Evolutionary conservation across 2,113 vertebrate species (phyloP).

Genomic region (rat (Rattus norvegicus)): DNA sequence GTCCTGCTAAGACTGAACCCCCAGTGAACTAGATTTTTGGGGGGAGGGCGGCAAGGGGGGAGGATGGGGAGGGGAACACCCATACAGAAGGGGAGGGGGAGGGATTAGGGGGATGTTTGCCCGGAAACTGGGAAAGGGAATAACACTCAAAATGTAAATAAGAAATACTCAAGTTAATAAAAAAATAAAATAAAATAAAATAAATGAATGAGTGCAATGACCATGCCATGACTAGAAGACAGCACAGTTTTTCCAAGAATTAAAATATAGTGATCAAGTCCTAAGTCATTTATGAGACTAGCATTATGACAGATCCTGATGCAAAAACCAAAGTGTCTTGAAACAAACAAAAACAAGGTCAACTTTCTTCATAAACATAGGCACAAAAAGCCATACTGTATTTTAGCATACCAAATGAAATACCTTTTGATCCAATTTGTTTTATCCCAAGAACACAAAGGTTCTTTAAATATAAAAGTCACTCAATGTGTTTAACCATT

Average conservation of each 20-base stretch:
- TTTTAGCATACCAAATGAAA: neutral
- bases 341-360: neutral
- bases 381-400: neutral
- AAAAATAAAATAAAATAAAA: no score
- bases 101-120: no score
- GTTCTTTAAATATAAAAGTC: neutral
- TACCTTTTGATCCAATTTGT: neutral
- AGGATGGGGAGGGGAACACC: no score
- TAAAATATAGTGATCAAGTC: neutral
- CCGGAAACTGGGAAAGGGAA: no score
- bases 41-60: no score
- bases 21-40: no score
- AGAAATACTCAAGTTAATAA: no score
- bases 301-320: neutral
- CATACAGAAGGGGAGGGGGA: no score
- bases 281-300: neutral
- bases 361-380: neutral
- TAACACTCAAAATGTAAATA: no score
- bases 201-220: neutral
- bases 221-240: neutral
- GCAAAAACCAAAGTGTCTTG: neutral
- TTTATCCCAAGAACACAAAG: neutral
- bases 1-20: no score
- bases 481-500: neutral
- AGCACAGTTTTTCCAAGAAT: neutral